Conservation (phyloP, 64 coral and sea anemone genomes). For the Stylophora pistillata region DNA sequence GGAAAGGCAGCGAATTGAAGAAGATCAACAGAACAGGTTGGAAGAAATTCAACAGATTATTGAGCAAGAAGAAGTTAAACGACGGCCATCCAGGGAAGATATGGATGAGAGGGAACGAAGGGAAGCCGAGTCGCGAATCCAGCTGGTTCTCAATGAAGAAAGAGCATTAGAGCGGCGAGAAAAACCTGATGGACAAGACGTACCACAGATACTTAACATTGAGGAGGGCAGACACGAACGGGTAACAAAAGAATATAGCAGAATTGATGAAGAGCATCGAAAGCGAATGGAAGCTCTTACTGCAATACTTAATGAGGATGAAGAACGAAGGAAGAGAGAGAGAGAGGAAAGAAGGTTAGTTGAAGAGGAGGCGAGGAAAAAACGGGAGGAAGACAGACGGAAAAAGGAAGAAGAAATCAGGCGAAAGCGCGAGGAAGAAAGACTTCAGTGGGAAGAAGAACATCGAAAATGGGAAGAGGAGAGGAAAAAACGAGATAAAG, state of each 20-base stretch:
- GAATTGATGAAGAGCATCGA: constrained; percentile 38
- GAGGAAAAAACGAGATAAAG: constrained; percentile 33
- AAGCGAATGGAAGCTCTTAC: constrained; percentile 12
- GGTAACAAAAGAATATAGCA: background rate
- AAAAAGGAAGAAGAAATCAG: constrained; percentile 10
- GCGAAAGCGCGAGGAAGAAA: constrained; percentile 33
- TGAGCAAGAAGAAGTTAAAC: constrained; percentile 22
- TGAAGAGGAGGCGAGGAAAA: constrained; percentile 10
- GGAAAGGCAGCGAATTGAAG: constrained; percentile 26
- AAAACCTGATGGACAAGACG: constrained; percentile 40
- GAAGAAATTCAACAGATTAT: constrained; percentile 41
- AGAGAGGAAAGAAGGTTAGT: background rate
- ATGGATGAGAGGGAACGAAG: constrained; percentile 15
- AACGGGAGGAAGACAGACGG: constrained; percentile 35
- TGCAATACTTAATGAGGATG: constrained; percentile 1
- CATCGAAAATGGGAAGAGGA: constrained; percentile 52
- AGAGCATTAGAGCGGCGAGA: constrained; percentile 3
- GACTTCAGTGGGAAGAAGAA: constrained; percentile 34
- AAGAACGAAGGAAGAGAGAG: constrained; percentile 13
- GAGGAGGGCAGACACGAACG: background rate
- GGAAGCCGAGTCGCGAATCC: constrained; percentile 3
- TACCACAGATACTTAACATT: background rate
- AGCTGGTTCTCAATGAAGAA: constrained; percentile 23
- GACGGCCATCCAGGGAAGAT: background rate
- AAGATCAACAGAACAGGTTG: constrained; percentile 25